Evolutionary conservation across 1,140 invertebrate species (phyloP).

Genomic region (Bombus superbus): DNA sequence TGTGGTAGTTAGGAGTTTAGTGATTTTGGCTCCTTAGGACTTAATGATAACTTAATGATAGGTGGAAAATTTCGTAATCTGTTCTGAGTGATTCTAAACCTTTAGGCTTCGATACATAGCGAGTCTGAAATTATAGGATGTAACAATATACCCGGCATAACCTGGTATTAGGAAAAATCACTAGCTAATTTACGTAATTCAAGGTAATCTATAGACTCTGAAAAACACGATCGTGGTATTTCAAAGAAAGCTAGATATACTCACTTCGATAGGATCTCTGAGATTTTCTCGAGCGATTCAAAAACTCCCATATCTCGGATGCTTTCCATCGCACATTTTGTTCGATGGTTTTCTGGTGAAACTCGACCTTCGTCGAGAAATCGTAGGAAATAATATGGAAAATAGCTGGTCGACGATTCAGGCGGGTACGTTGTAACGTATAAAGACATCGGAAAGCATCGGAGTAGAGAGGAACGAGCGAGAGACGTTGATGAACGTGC

Average conservation of each 20-base stretch:
- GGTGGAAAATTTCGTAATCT: not conserved
- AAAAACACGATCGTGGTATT: not conserved
- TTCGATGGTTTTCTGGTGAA: not conserved
- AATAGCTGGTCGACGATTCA: constrained; percentile 14
- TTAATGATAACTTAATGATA: too few species aligned
- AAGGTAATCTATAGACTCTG: not conserved
- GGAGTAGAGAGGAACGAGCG: constrained; percentile 1
- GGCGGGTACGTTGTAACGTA: constrained; percentile 31
- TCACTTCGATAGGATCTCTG: not conserved
- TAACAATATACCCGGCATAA: too few species aligned
- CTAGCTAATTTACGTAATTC: not conserved
- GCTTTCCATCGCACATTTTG: not conserved
- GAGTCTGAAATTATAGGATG: too few species aligned
- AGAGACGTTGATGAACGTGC: constrained; percentile 65
- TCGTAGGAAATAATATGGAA: not conserved
- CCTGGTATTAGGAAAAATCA: too few species aligned
- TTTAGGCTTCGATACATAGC: not conserved
- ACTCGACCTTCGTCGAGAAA: not conserved
- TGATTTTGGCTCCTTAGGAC: not conserved
- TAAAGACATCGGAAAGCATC: constrained; percentile 43
- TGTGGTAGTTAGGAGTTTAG: too few species aligned
- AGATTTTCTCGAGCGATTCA: not conserved
- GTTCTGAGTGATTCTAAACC: not conserved
- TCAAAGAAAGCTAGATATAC: not conserved
- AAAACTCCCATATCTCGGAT: not conserved